phyloP scores from a whole-genome alignment of 2,797 vertebrate species.

The Oreonectes daqikongensis region DNA sequence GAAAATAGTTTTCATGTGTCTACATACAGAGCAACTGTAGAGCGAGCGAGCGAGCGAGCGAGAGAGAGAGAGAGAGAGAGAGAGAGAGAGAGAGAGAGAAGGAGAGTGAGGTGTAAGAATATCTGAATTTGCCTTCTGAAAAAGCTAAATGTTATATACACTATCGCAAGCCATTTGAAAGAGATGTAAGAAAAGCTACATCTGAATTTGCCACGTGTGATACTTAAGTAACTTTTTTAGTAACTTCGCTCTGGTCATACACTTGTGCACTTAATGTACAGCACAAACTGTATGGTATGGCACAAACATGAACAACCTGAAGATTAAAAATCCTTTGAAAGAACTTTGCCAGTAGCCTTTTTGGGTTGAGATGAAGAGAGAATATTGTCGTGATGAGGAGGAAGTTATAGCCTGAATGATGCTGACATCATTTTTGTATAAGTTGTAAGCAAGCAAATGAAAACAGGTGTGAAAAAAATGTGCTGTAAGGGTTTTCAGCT shows the following conservation, averaged over 20 bases:
- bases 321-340: no score
- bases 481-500: conserved; percentile 65
- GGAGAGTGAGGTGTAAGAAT: conserved; percentile 11
- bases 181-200: conserved; percentile 48
- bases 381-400: background rate
- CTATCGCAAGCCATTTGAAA: conserved; percentile 18
- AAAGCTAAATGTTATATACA: conserved; percentile 6
- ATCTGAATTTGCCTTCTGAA: conserved; percentile 5
- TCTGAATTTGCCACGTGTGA: background rate
- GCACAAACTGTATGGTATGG: background rate
- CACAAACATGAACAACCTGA: background rate
- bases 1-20: conserved; percentile 1
- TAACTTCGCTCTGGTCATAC: conserved; percentile 34
- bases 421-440: background rate
- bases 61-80: conserved; percentile 3
- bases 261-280: conserved; percentile 31
- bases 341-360: background rate
- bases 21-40: conserved; percentile 51
- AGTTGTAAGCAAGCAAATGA: conserved; percentile 34
- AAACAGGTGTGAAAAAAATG: conserved; percentile 58
- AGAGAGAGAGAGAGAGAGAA: conserved; percentile 17
- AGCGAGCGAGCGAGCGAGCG: conserved; percentile 32
- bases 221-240: no score
- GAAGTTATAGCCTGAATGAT: conserved; percentile 1
- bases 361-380: conserved; percentile 18